These are phyloP conservation scores for Apis mellifera DNA, from an alignment of 1,140 invertebrate species.

Conservation along the genomic window Amel_HAv3.1 CM009946.2:3507001-3507500, in stretches of 20 bases:
- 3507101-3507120: not conserved
- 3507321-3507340: conserved; percentile 15
- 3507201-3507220: conserved; percentile 6
- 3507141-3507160: not conserved
- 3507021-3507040: not conserved
- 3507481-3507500: too few relatives aligned
- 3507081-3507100: not conserved
- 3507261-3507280: conserved; percentile 25
- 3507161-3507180: not conserved
- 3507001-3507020: too few relatives aligned
- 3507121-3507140: not conserved
- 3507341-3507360: conserved; percentile 15
- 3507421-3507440: too few relatives aligned
- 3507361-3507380: not conserved
- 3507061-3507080: conserved; percentile 14
- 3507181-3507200: not conserved
- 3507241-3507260: conserved; percentile 40
- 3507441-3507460: too few relatives aligned
- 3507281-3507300: conserved; percentile 14
- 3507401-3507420: too few relatives aligned
- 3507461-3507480: too few relatives aligned
- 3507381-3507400: not conserved
- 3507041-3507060: not conserved
- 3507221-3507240: conserved; percentile 17
- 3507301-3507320: not conserved